Evolutionary conservation across 1,140 invertebrate species (phyloP), one percentile per base, ranked within the genome.

Genomic region (Drosophila triauraria): DNA sequence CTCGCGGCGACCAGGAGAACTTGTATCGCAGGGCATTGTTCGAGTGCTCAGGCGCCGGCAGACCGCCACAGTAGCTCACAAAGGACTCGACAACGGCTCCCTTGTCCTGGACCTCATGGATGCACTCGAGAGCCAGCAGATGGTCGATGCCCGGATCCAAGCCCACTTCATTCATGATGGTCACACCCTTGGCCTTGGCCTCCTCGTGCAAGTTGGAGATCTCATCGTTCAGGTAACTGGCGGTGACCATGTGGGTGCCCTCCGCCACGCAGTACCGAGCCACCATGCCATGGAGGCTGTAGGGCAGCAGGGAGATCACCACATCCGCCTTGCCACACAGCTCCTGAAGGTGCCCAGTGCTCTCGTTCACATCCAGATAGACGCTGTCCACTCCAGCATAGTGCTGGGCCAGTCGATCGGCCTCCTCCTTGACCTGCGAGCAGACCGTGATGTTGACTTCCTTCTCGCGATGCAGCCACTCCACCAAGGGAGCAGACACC

Each of bases 71-170:
- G 93, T 97, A 99, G 0, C 98, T 99, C 0, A 99, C 95, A 93
- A 99, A 99, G 2, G 98, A 99, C 53, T 97, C 97, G 1, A 99
- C 95, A 90, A 97, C 96, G 23, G 97, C 93, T 94, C 98, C 93
- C 94, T 96, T 93, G 94, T 95, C 93, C 95, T 97, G 94, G 10
- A 94, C 93, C 81, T 99, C 96, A 91, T 99, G 98, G 75, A 99
- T 99, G 92, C 97, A 99, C 93, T 99, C 98, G 93, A 99, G 95
- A 0, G 99, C 99, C 51, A 99, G 93, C 48, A 99, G 94, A 93
- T 99, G 99, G 93, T 99, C 99, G 75, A 99, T 93, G 95, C 99
- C 99, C 1, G 99, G 99, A 93, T 99, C 99, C 7, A 99, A 93
- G 6, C 99, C 99, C 0, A 99, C 96, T 94, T 99, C 99, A 92